Percentiles rank a stretch among this genome's conserved stretches.
These are phyloP conservation scores for Falco naumanni DNA, from an alignment of 2,797 vertebrate species.

Conservation along the genomic window DNA sequence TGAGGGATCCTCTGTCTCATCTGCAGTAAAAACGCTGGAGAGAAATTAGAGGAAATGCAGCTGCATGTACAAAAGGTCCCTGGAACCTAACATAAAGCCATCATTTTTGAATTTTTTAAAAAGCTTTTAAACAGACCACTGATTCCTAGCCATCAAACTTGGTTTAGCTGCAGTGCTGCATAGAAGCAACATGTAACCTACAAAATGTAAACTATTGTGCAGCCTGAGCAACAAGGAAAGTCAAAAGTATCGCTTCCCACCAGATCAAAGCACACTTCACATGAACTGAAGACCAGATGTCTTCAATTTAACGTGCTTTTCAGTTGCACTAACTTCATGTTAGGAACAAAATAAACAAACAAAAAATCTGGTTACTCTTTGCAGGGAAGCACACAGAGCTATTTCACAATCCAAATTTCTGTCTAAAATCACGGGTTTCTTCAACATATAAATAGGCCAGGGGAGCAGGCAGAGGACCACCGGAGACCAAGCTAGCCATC, in stretches of 20 bases:
- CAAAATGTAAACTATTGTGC: background rate
- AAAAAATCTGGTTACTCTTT: background rate
- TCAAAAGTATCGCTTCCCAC: background rate
- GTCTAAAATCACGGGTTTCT: background rate
- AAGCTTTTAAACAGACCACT: background rate
- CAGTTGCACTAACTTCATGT: constrained; percentile 13
- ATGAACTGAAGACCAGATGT: constrained; percentile 13
- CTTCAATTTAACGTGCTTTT: constrained; percentile 44
- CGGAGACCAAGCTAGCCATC: background rate
- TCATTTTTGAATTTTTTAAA: background rate
- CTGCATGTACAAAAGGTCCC: background rate
- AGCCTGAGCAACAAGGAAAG: background rate
- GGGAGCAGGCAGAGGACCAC: background rate
- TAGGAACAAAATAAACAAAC: background rate
- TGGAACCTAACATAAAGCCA: background rate
- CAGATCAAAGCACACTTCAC: constrained; percentile 17
- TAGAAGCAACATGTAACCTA: background rate
- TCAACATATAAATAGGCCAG: background rate
- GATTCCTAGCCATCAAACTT: background rate
- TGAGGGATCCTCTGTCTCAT: background rate
- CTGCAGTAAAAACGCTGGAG: background rate
- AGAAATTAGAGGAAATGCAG: background rate
- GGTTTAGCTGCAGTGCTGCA: background rate
- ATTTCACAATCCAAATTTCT: constrained; percentile 43
- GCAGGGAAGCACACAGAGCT: background rate